Evolutionary conservation across 2,797 vertebrate species (phyloP).

Genomic region (Nannoperca australis): DNA sequence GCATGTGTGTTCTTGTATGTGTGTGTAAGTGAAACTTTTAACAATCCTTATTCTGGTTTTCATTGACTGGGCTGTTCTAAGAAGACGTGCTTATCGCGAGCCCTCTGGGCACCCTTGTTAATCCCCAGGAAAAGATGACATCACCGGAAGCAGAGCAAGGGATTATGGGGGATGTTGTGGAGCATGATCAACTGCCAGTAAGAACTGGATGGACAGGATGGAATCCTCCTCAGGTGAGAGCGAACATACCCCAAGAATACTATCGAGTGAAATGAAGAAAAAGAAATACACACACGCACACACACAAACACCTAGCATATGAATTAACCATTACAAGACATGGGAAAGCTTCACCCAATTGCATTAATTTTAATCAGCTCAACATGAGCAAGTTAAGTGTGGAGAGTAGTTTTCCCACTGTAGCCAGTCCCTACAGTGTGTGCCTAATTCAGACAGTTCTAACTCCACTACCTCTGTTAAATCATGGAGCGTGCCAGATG

Average conservation of each 20-base stretch:
- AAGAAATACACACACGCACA: slow-evolving; percentile 1
- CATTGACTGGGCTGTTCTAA: slow-evolving; percentile 70
- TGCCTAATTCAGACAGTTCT: slow-evolving; percentile 31
- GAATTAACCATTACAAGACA: slow-evolving; percentile 59
- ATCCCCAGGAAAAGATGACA: slow-evolving; percentile 78
- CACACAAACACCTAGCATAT: slow-evolving; percentile 30
- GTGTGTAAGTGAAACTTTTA: slow-evolving; percentile 63
- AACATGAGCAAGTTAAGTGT: slow-evolving; percentile 38
- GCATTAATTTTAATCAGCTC: slow-evolving; percentile 66
- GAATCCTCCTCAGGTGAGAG: slow-evolving; percentile 54
- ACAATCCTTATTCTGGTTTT: slow-evolving; percentile 65
- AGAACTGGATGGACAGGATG: slow-evolving; percentile 56
- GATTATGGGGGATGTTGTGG: slow-evolving; percentile 77
- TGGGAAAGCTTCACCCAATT: slow-evolving; percentile 35
- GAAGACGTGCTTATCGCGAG: slow-evolving; percentile 66
- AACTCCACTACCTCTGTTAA: slow-evolving; percentile 39
- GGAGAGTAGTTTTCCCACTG: slow-evolving; percentile 53
- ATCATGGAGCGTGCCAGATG: slow-evolving; percentile 44
- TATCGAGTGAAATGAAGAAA: slow-evolving; percentile 14
- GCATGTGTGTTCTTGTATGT: slow-evolving; percentile 11
- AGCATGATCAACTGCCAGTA: slow-evolving; percentile 71
- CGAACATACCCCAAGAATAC: slow-evolving; percentile 39
- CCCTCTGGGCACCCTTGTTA: slow-evolving; percentile 67
- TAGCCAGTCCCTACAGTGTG: slow-evolving; percentile 30
- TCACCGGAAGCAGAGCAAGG: slow-evolving; percentile 73